Evolutionary conservation across 2,113 vertebrate genomes (phyloP).

Genomic region (Tragulus kanchil): DNA sequence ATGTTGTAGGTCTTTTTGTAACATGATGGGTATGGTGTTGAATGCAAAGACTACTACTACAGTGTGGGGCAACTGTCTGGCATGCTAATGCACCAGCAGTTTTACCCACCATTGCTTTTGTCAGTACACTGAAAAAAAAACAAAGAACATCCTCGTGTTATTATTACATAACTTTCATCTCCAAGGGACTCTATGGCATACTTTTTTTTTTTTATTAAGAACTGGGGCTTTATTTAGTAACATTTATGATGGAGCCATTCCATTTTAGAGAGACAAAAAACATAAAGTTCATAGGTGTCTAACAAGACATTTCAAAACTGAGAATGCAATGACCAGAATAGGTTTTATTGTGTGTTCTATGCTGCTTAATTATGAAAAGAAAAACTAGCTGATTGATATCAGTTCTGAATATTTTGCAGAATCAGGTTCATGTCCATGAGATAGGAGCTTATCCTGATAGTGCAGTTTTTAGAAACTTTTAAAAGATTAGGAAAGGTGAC

Average conservation of each 20-base stretch:
- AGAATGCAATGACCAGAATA: slow-evolving; percentile 12
- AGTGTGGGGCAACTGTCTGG: neutral
- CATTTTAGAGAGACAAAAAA: neutral
- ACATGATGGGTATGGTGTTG: neutral
- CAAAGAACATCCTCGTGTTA: neutral
- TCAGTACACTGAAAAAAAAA: slow-evolving; percentile 27
- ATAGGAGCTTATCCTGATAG: neutral
- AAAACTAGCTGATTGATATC: neutral
- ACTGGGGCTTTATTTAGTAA: neutral
- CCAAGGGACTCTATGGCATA: neutral
- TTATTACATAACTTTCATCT: neutral
- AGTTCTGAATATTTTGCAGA: slow-evolving; percentile 5
- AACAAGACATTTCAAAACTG: slow-evolving; percentile 34
- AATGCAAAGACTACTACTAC: neutral
- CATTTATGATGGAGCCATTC: neutral
- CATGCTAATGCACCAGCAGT: neutral
- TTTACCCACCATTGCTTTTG: neutral
- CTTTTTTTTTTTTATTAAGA: slow-evolving; percentile 4
- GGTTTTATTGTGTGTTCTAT: neutral
- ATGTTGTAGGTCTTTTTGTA: neutral
- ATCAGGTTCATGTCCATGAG: neutral
- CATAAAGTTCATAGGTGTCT: neutral
- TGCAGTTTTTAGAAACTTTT: slow-evolving; percentile 3
- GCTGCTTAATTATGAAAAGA: neutral
- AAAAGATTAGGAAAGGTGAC: slow-evolving; percentile 35